Evolutionary conservation across 37 sponge, comb jelly and placozoan species (phyloP).

Genomic region (Halichondria panicea): DNA sequence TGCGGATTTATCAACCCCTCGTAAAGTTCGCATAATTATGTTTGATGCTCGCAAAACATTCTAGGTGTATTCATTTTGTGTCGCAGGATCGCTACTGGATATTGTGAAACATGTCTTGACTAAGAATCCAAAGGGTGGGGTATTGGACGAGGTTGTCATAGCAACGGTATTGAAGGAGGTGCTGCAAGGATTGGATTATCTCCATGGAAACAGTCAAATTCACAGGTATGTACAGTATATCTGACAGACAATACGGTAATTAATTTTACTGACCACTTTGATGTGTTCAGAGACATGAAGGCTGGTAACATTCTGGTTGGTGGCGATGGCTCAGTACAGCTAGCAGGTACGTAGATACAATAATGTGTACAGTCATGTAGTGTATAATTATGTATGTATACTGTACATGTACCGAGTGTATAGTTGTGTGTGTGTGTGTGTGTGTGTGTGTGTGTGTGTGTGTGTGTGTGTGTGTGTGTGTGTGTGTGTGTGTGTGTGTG

Average conservation of each 20-base stretch:
- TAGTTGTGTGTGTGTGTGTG: conserved; percentile 25
- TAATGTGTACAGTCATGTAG: background rate
- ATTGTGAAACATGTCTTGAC: conserved; percentile 76
- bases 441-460: conserved; percentile 36
- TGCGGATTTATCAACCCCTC: too few relatives aligned
- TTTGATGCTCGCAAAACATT: too few relatives aligned
- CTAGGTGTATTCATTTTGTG: too few relatives aligned
- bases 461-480: conserved; percentile 27
- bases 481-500: background rate
- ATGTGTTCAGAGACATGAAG: conserved; percentile 72
- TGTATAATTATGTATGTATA: conserved; percentile 27
- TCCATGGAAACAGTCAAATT: conserved; percentile 83
- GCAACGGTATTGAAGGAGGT: conserved; percentile 88
- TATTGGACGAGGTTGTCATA: conserved; percentile 81
- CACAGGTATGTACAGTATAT: conserved; percentile 55
- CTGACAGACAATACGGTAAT: background rate
- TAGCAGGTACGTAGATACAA: conserved; percentile 76
- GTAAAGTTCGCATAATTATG: too few relatives aligned
- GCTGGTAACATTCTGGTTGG: conserved; percentile 96
- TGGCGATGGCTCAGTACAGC: conserved; percentile 82
- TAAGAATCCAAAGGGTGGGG: conserved; percentile 74
- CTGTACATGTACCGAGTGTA: conserved; percentile 12
- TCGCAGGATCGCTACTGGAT: conserved; percentile 82
- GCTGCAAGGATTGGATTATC: conserved; percentile 86
- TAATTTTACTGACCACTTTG: background rate